Evolutionary conservation across 92 coral and sea anemone species (phyloP), one percentile per base, ranked within the genome.

Genomic region (Zoanthus solanderi): DNA sequence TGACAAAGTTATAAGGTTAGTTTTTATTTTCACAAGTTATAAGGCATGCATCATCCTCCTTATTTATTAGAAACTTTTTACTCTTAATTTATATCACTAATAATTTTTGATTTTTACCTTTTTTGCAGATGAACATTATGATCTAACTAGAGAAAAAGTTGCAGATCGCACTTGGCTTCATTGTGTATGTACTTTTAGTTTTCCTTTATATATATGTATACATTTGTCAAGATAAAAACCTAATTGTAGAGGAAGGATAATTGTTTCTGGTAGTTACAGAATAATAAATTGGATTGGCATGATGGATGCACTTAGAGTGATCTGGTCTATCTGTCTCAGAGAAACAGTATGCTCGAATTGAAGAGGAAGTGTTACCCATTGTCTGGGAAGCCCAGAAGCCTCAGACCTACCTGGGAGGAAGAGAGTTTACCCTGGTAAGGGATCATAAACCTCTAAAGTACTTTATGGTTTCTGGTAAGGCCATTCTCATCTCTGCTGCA

Each of bases 101-200:
- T 58, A 16, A 16, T 63, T 63, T 4, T 63, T 50, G 1, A 50
- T 50, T 42, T 10, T 65, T 18, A 37, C 11, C 57, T 30, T 0
- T 69, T 79, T 74, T 73, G 28, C 32, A 91, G 94, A 91, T 88
- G 91, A 91, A 53, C 54, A 91, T 65, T 78, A 91, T 37, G 91
- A 91, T 50, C 42, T 87, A 31, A 88, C 94, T 53, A 91, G 94
- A 84, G 88, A 88, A 69, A 83, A 72, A 65, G 88, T 77, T 37
- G 14, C 14, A 9, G 15, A 52, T 16, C 18, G 11, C 46, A 11
- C 82, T 0, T 77, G 82, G 82, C 30, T 52, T 53, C 67, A 77
- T 5, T 77, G 29, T 77, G 82, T 77, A 30, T 4, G 82, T 76
- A 73, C 2, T 63, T n/a, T 63, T 73, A 42, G 42, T 7, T 18